Evolutionary conservation across 2,113 vertebrate genomes (phyloP), one percentile per base, ranked within the genome.

Genomic region (Candoia aspera): DNA sequence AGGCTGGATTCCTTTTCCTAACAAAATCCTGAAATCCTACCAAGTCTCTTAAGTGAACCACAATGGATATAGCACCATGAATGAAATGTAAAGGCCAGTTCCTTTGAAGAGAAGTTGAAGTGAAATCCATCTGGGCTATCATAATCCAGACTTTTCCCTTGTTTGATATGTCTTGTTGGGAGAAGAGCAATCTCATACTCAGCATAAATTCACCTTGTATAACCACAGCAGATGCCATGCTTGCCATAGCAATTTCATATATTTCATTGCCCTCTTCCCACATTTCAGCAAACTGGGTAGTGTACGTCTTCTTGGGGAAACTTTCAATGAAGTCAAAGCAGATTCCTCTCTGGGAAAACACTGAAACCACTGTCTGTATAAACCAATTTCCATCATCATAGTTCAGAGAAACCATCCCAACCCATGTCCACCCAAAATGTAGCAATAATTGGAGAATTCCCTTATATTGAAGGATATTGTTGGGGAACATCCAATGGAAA

Each of bases 91-190:
- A 6, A 9, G 37, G 12, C 33, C n/a, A 57, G 8, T 24, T 3
- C 33, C 49, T 73, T 19, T 91, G 90, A 6, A 87, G 46, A 9
- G 60, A 19, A 57, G 26, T 33, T 42, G 85, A 57, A 8, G 62
- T 42, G 13, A 91, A 91, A 37, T 91, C 90, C 59, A 86, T 85
- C n/a, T 86, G 46, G 49, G 49, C 84, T 91, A 21, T 86, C 59
- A 86, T 85, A 62, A 91, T 62, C 79, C 90, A 91, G 26, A 91
- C 29, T 62, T 86, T 91, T 5, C 5, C 1, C 1, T 54, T 64
- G 13, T 17, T 23, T 85, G 29, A 62, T 58, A 17, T 0, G 54
- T 12, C 62, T 64, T 64, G 62, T 11, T 64, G 8, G 0, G n/a
- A 3, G 2, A 26, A 29, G 0, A 86, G 6, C 0, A 21, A 15